Evolutionary conservation across 2,113 vertebrate genomes (phyloP), one percentile per base, ranked within the genome.

Genomic region (Muscicapa adusta): DNA sequence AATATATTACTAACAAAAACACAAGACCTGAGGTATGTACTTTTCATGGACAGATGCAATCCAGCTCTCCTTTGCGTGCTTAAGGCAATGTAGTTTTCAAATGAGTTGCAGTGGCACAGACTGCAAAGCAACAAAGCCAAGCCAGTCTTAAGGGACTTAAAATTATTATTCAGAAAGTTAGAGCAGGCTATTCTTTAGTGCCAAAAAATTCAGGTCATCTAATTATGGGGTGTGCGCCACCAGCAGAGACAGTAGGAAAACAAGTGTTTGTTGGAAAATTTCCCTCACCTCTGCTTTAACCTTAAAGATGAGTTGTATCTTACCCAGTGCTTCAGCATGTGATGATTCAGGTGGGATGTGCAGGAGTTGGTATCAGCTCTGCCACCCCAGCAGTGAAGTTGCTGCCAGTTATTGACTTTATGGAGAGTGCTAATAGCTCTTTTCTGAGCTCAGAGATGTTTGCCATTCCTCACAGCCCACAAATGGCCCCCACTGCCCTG

Each of bases 401-500:
- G 54, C 47, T 94, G 77, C 68, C 18, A 11, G 29, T 23, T 68
- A 47, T 0, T 47, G 72, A 40, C 40, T 84, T 60, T 5, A 31
- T 31, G 28, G 50, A 14, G n/a, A 65, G 36, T 2, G 2, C 36
- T 56, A 62, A 25, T 18, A 45, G 4, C n/a, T 57, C 65, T 40
- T 57, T 25, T 18, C 65, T 1, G 0, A 74, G 47, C 28, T 62
- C 38, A 58, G 56, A 61, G 18, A 8, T 42, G 9, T 48, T 78
- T 72, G 24, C 12, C 4, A 0, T 79, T 79, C n/a, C 71, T 83
- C 1, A 1, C 43, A 75, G 53, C 71, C 71, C 62, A 34, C 2
- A 1, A 5, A 29, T 10, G 43, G 10, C 18, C 42, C 23, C 36
- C 33, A 5, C 10, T 18, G 50, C 62, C 50, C 33, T 0, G 0